These are phyloP conservation scores for Aphidius gifuensis DNA, from an alignment of 1,140 invertebrate species.

Conservation along the genomic window DNA sequence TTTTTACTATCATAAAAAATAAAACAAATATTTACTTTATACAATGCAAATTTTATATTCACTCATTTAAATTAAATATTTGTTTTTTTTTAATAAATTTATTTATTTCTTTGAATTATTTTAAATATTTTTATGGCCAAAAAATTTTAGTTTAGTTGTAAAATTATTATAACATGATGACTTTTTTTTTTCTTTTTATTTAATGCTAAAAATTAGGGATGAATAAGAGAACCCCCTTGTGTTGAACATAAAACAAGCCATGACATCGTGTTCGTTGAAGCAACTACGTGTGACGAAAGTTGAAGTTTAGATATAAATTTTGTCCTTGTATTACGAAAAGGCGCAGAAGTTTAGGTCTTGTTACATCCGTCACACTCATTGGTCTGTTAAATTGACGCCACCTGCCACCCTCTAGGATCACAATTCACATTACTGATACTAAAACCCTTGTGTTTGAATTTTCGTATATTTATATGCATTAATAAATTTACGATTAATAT, in stretches of 20 bases:
- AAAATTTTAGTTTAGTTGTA: too few relatives aligned
- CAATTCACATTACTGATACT: not conserved
- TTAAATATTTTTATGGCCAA: too few relatives aligned
- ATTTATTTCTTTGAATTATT: too few relatives aligned
- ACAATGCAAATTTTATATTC: too few relatives aligned
- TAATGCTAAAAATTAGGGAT: not conserved
- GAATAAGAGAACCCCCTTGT: conserved; percentile 21
- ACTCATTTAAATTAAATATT: too few relatives aligned
- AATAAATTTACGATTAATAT: not conserved
- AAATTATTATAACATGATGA: too few relatives aligned
- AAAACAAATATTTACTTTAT: too few relatives aligned
- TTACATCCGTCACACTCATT: conserved; percentile 54
- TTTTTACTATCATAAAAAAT: too few relatives aligned
- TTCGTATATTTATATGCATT: not conserved
- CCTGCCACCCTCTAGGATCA: conserved; percentile 48
- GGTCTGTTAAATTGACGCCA: conserved; percentile 57
- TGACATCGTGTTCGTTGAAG: conserved; percentile 45
- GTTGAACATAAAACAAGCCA: conserved; percentile 44
- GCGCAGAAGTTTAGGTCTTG: conserved; percentile 32
- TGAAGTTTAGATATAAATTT: not conserved
- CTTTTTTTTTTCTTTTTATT: too few relatives aligned
- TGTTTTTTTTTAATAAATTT: too few relatives aligned
- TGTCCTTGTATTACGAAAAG: conserved; percentile 19
- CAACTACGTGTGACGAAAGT: conserved; percentile 45
- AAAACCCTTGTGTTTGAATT: conserved; percentile 6